These are phyloP conservation scores for Palythoa caribaeorum DNA, from an alignment of 92 coral and sea anemone genomes.

Conservation along the genomic window DNA sequence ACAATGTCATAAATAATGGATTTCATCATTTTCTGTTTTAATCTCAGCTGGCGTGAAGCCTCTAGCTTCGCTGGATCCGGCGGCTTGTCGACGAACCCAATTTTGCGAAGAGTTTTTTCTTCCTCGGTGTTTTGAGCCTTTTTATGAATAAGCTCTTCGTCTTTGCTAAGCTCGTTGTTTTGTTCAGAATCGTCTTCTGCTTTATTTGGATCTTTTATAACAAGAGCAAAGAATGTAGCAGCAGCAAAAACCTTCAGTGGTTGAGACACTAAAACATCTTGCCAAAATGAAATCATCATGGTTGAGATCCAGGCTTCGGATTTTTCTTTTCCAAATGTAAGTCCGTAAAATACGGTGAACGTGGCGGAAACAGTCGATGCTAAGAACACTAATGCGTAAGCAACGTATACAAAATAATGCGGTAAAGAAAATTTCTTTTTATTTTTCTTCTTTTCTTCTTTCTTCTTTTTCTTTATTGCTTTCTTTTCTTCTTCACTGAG, in stretches of 20 bases:
- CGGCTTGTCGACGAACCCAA: conserved; percentile 91
- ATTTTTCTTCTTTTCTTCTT: conserved; percentile 63
- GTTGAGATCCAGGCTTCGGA: conserved; percentile 95
- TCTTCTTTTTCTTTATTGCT: conserved; percentile 44
- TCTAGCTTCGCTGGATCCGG: conserved; percentile 92
- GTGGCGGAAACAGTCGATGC: conserved; percentile 89
- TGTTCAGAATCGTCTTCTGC: conserved; percentile 90
- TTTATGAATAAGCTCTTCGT: conserved; percentile 84
- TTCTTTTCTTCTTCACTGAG: conserved; percentile 61
- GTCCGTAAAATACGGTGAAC: conserved; percentile 91
- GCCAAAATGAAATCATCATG: conserved; percentile 99
- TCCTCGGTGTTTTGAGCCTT: conserved; percentile 74
- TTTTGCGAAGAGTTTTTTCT: conserved; percentile 71
- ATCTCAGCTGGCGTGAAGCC: conserved; percentile 74
- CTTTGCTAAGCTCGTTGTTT: conserved; percentile 80
- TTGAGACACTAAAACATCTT: conserved; percentile 94
- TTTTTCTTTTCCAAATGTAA: conserved; percentile 95
- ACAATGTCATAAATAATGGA: conserved; percentile 81
- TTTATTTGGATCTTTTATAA: conserved; percentile 96
- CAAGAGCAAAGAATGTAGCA: conserved; percentile 94
- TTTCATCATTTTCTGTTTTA: conserved; percentile 93
- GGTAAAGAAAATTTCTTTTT: conserved; percentile 80
- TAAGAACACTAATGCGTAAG: conserved; percentile 81
- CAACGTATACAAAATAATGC: conserved; percentile 80
- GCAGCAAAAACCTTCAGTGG: conserved; percentile 98